Base-by-base conservation (phyloP, 2,113 vertebrate genomes). In the Anhinga rufa region DNA sequence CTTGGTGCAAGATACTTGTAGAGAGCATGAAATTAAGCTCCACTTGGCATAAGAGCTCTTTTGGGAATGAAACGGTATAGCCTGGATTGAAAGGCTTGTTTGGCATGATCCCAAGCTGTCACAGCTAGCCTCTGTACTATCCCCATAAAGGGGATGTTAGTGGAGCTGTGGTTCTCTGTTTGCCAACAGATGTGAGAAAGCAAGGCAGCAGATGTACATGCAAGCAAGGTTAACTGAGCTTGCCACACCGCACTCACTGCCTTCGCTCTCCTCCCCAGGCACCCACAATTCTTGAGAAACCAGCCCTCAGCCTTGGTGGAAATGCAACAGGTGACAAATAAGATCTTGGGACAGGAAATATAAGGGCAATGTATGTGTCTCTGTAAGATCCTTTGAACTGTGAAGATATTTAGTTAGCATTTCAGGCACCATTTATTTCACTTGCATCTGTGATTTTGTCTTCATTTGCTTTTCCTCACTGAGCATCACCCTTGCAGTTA, bases 341-440 rank as follows among this genome's bases (percentile, higher is more conserved):
- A 65, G 72, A 79, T 51, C 72, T 70, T 82, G 77, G 69, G 61
- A 60, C 61, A 93, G 82, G 88, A 89, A 91, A 79, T 46, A 21
- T 40, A 7, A 87, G 40, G 52, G 83, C 51, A 86, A 20, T 14
- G 32, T 17, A 25, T 26, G 17, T 57, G 38, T 70, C 42, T 55
- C 31, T 42, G 52, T 3, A 29, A 54, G 83, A 10, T 86, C 57
- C 83, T 88, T 57, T 86, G 64, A 81, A 36, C 69, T 69, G 60
- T 76, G 65, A 44, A 85, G 69, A 49, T 29, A 78, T 26, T 82
- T 44, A 82, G 57, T 19, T 71, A 32, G 4, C 48, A 7, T 92
- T 97, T 95, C 89, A 77, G 85, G 69, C 49, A 64, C 69, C 61
- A 48, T 82, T 93, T 94, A 58, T 87, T 94, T 82, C 46, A 61